Evolutionary conservation across 2,113 vertebrate species (phyloP).

Genomic region (Albula glossodonta): DNA sequence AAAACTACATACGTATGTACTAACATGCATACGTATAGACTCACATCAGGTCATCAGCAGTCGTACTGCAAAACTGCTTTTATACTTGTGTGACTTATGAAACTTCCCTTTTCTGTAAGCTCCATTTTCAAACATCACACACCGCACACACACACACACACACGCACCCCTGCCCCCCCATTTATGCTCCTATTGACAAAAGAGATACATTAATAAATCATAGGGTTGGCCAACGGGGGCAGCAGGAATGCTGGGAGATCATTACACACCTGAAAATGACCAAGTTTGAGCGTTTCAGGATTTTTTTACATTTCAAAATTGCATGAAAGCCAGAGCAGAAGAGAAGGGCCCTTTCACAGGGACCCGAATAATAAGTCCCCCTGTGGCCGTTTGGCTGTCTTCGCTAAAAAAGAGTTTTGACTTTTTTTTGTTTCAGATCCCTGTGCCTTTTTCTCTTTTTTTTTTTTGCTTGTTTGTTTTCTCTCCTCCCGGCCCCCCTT

Average conservation of each 20-base stretch:
- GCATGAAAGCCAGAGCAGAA: not conserved
- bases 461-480: constrained; percentile 28
- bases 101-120: too few species aligned
- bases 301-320: not conserved
- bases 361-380: constrained; percentile 4
- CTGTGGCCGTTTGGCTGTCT: constrained; percentile 26
- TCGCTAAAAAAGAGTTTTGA: not conserved
- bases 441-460: constrained; percentile 17
- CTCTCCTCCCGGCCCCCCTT: constrained; percentile 52
- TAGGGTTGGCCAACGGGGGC: not conserved
- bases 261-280: constrained; percentile 22
- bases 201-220: constrained; percentile 38
- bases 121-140: too few species aligned
- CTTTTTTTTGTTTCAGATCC: constrained; percentile 16
- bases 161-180: too few species aligned
- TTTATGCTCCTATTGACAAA: constrained; percentile 9
- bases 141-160: not conserved
- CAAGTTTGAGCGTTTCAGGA: not conserved
- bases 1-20: too few species aligned
- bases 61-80: too few species aligned
- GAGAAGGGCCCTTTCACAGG: not conserved
- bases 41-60: too few species aligned
- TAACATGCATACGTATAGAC: too few species aligned
- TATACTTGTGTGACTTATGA: too few species aligned
- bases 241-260: not conserved